Percentiles rank a stretch among this genome's conserved stretches.
These are phyloP conservation scores for Anisognathus igniventris DNA, from an alignment of 2,797 vertebrate genomes.

Conservation along the genomic window DNA sequence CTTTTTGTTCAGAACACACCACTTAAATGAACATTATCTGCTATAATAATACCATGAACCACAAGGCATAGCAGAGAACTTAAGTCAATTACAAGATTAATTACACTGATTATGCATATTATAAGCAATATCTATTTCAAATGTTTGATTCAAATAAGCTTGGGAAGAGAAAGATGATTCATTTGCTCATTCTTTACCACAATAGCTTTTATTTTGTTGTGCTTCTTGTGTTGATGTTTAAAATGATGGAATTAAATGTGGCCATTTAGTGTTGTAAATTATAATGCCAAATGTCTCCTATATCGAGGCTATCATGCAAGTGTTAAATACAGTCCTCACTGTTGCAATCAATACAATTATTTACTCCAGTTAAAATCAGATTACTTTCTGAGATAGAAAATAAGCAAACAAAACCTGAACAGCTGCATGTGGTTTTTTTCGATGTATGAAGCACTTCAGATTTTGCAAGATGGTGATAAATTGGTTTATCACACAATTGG, in stretches of 20 bases:
- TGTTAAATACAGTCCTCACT: neutral
- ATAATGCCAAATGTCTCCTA: neutral
- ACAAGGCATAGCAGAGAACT: neutral
- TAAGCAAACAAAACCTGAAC: neutral
- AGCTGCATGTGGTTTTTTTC: rapidly evolving
- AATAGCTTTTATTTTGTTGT: neutral
- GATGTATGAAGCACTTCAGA: neutral
- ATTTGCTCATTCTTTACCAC: neutral
- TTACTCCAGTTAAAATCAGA: neutral
- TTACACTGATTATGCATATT: neutral
- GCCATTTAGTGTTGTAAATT: neutral
- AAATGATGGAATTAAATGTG: neutral
- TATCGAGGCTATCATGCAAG: neutral
- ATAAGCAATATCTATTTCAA: neutral
- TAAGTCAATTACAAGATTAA: neutral
- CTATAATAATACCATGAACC: neutral
- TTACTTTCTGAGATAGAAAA: neutral
- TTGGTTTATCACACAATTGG: neutral
- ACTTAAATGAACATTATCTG: neutral
- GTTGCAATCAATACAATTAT: neutral
- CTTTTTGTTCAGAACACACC: neutral
- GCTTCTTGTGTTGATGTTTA: neutral
- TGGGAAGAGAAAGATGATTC: neutral
- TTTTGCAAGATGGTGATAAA: neutral
- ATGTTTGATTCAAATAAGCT: neutral